A percentile compares a stretch with the other conserved stretches of the same genome.
Conservation (phyloP, 37 sponge, comb jelly and placozoan genomes). For the Tethya wilhelma region DNA sequence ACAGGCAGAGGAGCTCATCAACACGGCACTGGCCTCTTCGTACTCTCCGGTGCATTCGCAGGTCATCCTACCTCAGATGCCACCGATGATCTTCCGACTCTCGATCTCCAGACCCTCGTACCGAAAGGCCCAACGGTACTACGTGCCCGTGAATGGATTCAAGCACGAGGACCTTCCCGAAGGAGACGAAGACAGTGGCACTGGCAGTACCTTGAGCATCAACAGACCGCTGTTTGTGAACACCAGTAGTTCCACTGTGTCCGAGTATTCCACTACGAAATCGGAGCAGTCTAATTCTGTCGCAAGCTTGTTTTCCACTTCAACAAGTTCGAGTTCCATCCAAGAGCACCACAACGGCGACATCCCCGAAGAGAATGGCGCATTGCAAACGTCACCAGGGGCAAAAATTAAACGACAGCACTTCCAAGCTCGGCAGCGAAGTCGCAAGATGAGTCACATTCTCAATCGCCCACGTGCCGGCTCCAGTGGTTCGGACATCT, state of each 20-base stretch:
- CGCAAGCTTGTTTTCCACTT: neutral
- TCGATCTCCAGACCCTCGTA: neutral
- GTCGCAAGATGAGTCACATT: neutral
- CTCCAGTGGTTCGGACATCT: conserved; percentile 7
- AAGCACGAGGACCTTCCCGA: neutral
- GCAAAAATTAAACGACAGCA: neutral
- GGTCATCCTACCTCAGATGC: neutral
- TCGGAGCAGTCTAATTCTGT: neutral
- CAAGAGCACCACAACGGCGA: neutral
- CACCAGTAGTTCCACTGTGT: neutral
- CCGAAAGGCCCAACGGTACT: neutral
- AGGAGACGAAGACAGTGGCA: neutral
- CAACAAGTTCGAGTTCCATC: neutral
- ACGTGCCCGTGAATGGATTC: neutral
- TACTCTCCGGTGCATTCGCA: conserved; percentile 1
- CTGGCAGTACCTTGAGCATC: too few relatives aligned
- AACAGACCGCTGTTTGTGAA: too few relatives aligned
- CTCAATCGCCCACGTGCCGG: neutral
- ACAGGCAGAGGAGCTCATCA: conserved; percentile 64
- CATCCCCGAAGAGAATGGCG: neutral
- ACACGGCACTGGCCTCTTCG: neutral
- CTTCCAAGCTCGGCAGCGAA: neutral
- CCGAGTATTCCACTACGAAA: neutral
- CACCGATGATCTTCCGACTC: conserved; percentile 22
- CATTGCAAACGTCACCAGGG: too few relatives aligned